phyloP scores from a whole-genome alignment of 2,797 vertebrate species.

The Sebastes matsubarae region DNA sequence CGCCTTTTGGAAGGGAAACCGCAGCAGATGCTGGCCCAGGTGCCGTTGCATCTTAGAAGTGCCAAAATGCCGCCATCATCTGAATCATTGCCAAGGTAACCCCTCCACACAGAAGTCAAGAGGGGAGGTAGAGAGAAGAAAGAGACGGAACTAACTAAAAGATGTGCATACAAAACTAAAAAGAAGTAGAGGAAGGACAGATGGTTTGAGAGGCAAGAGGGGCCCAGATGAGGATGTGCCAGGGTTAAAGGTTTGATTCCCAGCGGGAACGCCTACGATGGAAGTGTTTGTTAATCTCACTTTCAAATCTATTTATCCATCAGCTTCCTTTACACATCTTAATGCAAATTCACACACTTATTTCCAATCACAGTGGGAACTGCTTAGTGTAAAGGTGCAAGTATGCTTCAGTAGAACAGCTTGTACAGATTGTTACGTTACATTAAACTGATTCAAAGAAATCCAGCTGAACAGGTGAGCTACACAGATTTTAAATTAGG shows the following conservation, averaged over 20 bases:
- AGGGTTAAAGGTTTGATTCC: constrained; percentile 26
- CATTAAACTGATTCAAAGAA: neutral
- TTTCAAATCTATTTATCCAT: constrained; percentile 11
- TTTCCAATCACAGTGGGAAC: neutral
- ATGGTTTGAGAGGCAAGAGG: constrained; percentile 18
- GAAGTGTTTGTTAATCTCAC: constrained; percentile 17
- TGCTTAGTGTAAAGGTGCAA: neutral
- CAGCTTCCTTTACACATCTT: neutral
- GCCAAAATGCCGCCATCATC: constrained; percentile 32
- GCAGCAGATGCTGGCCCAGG: constrained; percentile 55
- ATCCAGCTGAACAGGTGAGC: neutral
- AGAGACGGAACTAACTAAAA: neutral
- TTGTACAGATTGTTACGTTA: neutral
- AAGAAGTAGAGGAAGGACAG: constrained; percentile 1
- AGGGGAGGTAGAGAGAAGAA: neutral
- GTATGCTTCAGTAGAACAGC: neutral
- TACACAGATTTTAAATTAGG: neutral
- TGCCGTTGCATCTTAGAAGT: constrained; percentile 18
- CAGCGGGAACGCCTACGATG: neutral
- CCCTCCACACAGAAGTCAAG: constrained; percentile 12
- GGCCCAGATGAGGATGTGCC: neutral
- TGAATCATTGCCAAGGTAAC: constrained; percentile 34
- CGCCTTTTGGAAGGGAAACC: constrained; percentile 22
- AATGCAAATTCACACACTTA: neutral
- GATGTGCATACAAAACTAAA: neutral